phyloP scores from a whole-genome alignment of 2,888 invertebrate genomes.

The Scaptomyza cyrtandrae region DNA sequence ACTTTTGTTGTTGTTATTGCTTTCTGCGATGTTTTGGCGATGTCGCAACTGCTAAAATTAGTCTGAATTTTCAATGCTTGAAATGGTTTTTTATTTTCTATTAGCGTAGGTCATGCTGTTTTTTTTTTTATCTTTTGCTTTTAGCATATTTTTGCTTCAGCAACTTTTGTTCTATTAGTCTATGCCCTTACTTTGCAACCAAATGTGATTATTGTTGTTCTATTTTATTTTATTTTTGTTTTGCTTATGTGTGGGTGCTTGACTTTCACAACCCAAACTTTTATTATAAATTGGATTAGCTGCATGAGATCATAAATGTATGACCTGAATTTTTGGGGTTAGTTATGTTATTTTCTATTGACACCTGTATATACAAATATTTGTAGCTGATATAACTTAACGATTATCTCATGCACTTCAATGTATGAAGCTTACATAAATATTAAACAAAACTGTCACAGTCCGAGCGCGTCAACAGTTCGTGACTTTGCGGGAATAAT shows the following conservation, averaged over 20 bases:
- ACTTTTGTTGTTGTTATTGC: slow-evolving; percentile 64
- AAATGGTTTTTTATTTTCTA: slow-evolving; percentile 46
- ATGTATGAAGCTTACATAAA: slow-evolving; percentile 44
- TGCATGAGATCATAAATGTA: slow-evolving; percentile 51
- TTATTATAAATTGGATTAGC: slow-evolving; percentile 42
- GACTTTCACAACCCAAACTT: slow-evolving; percentile 56
- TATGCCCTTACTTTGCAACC: slow-evolving; percentile 27
- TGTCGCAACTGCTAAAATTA: slow-evolving; percentile 79
- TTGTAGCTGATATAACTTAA: slow-evolving; percentile 1
- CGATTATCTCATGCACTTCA: slow-evolving; percentile 65
- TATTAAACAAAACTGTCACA: slow-evolving; percentile 53
- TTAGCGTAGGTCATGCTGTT: slow-evolving; percentile 79
- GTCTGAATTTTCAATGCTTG: slow-evolving; percentile 49
- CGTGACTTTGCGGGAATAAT: slow-evolving; percentile 73
- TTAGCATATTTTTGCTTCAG: slow-evolving; percentile 33
- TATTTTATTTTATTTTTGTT: neutral
- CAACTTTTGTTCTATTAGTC: slow-evolving; percentile 30
- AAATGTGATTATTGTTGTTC: slow-evolving; percentile 42
- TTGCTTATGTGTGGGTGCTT: slow-evolving; percentile 43
- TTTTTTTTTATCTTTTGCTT: slow-evolving; percentile 37
- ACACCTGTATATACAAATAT: slow-evolving; percentile 29
- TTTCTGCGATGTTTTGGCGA: slow-evolving; percentile 58
- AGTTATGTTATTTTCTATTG: slow-evolving; percentile 10
- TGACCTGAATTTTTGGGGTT: slow-evolving; percentile 30
- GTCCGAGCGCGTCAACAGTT: slow-evolving; percentile 45